Evolutionary conservation across 2,888 invertebrate species (phyloP), one percentile per base, ranked within the genome.

Genomic region (Acrobasis consociella): DNA sequence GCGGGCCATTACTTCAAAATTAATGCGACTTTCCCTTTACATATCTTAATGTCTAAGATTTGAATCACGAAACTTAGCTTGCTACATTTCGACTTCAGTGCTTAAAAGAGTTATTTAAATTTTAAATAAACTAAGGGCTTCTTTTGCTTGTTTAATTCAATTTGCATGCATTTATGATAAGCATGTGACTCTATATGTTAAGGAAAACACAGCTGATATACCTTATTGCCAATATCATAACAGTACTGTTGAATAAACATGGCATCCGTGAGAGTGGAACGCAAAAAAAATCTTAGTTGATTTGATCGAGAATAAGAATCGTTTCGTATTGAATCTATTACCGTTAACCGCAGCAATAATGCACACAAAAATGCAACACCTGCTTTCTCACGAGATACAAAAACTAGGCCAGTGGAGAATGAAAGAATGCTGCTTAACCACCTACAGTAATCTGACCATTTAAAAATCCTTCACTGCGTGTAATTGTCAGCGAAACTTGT

Each of bases 311-410:
- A 46, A 46, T 46, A 1, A 13, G 13, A 11, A 46, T n/a, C 1
- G 10, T 46, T 46, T 46, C 46, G 46, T 46, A 46, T 46, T 13
- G 46, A 2, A 46, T 46, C 46, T 46, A 46, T 46, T 46, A 46
- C n/a, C 46, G 46, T 13, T 46, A 50, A 50, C 38, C 37, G 16
- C 50, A 62, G 58, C 62, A 62, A 64, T 60, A 60, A 66, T 39
- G 60, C 46, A 61, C 53, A 56, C 49, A 51, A 16, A 56, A 62
- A 60, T 50, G 38, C 56, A 69, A 70, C 74, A 74, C 73, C 73
- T 74, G 74, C 71, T 68, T 63, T 66, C 65, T 67, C 59, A 53
- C 62, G 65, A 71, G 72, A 67, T 65, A 72, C 62, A 64, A 69
- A 69, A 62, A 62, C 64, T 66, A 66, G 68, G 65, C 67, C 67